Evolutionary conservation across 2,113 vertebrate species (phyloP).

Genomic region (Lichenostomus cassidix): DNA sequence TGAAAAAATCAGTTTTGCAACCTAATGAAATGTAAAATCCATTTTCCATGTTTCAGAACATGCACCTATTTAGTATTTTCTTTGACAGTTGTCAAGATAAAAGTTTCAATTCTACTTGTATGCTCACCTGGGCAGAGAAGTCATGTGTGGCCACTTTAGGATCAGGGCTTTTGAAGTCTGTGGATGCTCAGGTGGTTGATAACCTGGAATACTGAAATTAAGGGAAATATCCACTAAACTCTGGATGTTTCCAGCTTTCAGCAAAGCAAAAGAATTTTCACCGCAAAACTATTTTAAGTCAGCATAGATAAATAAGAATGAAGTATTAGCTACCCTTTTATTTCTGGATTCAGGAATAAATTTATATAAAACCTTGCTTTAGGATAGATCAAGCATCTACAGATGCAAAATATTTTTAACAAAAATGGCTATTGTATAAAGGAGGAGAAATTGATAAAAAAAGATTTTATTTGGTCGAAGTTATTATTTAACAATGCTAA

Average conservation of each 20-base stretch:
- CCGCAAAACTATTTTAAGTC: not conserved
- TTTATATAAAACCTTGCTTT: not conserved
- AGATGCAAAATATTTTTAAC: not conserved
- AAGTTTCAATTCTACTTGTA: not conserved
- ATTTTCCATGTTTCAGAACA: not conserved
- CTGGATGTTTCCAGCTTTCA: not conserved
- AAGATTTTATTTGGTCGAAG: not conserved
- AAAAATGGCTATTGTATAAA: not conserved
- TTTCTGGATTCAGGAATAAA: not conserved
- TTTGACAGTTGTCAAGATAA: not conserved
- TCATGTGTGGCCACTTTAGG: not conserved
- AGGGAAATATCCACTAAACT: not conserved
- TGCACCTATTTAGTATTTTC: not conserved
- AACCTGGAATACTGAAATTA: not conserved
- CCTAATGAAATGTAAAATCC: not conserved
- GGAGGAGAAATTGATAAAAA: not conserved
- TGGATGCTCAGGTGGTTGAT: not conserved
- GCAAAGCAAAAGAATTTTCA: not conserved
- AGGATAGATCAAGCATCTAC: not conserved
- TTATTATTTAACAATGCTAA: not conserved
- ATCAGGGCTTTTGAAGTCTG: not conserved
- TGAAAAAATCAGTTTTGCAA: not conserved
- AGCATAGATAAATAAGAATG: not conserved
- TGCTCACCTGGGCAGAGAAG: not conserved
- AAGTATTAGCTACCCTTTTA: not conserved